A percentile compares a stretch with the other conserved stretches of the same genome.
These are phyloP conservation scores for Antheraea mylitta DNA, from an alignment of 1,140 invertebrate genomes.

Conservation along the genomic window DNA sequence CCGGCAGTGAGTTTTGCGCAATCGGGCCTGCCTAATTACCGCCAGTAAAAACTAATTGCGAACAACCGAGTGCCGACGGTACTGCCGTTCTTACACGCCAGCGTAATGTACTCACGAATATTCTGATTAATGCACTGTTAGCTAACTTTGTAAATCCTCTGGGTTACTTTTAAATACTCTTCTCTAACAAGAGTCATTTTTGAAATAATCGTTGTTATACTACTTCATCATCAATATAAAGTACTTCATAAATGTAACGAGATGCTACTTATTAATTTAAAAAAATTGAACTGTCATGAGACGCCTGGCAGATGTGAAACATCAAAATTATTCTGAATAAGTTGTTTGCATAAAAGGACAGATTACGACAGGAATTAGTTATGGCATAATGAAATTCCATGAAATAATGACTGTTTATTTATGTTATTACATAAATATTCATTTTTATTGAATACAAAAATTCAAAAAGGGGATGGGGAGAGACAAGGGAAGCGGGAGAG, in stretches of 20 bases:
- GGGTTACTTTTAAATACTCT: conserved; percentile 8
- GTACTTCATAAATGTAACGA: neutral
- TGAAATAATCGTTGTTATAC: neutral
- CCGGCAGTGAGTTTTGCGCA: conserved; percentile 43
- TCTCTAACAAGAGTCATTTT: conserved; percentile 6
- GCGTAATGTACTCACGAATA: conserved; percentile 38
- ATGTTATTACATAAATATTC: too few species aligned
- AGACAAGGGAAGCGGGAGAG: too few species aligned
- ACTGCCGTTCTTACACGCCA: conserved; percentile 20
- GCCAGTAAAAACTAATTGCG: conserved; percentile 68
- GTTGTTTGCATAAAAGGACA: too few species aligned
- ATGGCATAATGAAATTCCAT: too few species aligned
- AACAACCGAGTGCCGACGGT: conserved; percentile 32
- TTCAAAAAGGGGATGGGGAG: too few species aligned
- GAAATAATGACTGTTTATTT: too few species aligned
- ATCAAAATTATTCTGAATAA: too few species aligned
- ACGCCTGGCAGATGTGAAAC: too few species aligned
- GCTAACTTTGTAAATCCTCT: conserved; percentile 17
- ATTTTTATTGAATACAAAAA: too few species aligned
- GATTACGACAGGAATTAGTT: too few species aligned
- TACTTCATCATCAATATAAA: neutral
- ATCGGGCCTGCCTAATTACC: conserved; percentile 62
- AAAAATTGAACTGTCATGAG: too few species aligned
- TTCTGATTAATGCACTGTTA: conserved; percentile 38
- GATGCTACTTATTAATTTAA: too few species aligned